Base-by-base conservation (phyloP, 2,888 invertebrate genomes). In the Diachrysia chrysitis region DNA sequence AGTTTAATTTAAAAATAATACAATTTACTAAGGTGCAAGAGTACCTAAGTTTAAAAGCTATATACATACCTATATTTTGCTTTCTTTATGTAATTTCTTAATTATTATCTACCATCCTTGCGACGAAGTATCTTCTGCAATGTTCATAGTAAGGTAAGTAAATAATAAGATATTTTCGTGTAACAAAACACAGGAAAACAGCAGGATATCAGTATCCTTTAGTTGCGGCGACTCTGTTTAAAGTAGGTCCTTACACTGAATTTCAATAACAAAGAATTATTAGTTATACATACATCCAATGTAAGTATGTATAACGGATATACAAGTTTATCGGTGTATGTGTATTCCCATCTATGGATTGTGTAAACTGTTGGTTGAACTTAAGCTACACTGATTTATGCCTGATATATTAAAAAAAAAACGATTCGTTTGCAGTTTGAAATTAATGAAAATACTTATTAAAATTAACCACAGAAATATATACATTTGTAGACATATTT, bases 151-250 rank as follows among this genome's bases (percentile, higher is more conserved):
- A 42, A n/a, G 0, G 16, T 37, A 32, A 9, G 32, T 32, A 42
- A 42, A 10, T 32, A 32, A 32, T 32, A 32, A 9, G 10, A 10
- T 10, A 10, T 32, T 32, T 32, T 32, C 10, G 32, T 32, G 29
- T 29, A 37, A 37, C 16, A n/a, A n/a, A 42, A 42, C n/a, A 42
- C 42, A n/a, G 42, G 42, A 42, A 42, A 42, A 42, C n/a, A 42
- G n/a, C 42, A 42, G 42, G n/a, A 42, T 42, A 42, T n/a, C n/a
- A 6, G 7, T 42, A 42, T n/a, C 42, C 16, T 42, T n/a, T 42
- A n/a, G 14, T 35, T 4, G 6, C 42, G n/a, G 16, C n/a, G 6
- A n/a, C 16, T 42, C 16, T 42, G n/a, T n/a, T 16, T n/a, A 42
- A 32, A 32, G 32, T n/a, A 6, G 16, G n/a, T n/a, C 16, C 7